A percentile compares a stretch with the other conserved stretches of the same genome.
Conservation (phyloP, 2,113 vertebrate species). For the Callipepla squamata region DNA sequence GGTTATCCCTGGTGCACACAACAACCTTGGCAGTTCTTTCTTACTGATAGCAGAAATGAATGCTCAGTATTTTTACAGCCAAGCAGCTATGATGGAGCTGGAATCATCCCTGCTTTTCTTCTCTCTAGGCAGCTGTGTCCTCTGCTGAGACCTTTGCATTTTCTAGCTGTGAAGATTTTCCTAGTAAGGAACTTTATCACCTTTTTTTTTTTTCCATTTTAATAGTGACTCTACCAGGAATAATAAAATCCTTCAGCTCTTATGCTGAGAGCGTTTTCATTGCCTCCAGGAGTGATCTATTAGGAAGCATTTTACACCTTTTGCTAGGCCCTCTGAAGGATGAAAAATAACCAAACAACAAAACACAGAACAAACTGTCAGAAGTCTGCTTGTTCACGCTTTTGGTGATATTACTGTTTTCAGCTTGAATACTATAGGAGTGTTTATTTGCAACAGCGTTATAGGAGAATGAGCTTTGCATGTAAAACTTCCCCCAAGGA, state of each 20-base stretch:
- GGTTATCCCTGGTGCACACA: not conserved
- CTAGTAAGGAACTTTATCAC: not conserved
- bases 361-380: not conserved
- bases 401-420: not conserved
- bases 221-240: not conserved
- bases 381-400: not conserved
- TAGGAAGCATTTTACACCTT: slow-evolving; percentile 6
- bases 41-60: not conserved
- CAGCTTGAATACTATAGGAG: not conserved
- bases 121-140: not conserved
- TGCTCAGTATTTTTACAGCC: not conserved
- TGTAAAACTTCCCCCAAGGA: not conserved
- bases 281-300: not conserved
- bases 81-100: not conserved
- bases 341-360: not conserved
- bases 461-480: not conserved
- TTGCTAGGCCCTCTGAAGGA: not conserved
- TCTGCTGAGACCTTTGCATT: not conserved
- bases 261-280: not conserved
- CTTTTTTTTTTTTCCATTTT: not conserved
- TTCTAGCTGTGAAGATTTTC: not conserved
- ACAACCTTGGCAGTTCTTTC: not conserved
- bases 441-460: not conserved
- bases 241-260: not conserved
- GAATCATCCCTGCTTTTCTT: not conserved